Conservation (phyloP, 2,888 invertebrate genomes). For the Chymomyza amoena region DNA sequence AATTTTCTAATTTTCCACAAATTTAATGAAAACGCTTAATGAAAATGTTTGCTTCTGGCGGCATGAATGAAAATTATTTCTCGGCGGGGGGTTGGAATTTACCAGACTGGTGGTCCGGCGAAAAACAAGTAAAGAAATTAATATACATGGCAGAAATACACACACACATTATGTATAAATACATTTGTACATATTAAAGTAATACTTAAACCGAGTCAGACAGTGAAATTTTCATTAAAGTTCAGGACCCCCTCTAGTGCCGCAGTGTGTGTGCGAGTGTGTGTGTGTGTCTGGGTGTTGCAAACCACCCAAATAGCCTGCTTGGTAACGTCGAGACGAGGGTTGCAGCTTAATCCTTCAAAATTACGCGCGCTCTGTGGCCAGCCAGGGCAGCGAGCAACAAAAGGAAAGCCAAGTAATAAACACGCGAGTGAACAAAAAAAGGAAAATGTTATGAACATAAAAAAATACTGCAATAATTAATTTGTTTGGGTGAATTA, state of each 20-base stretch:
- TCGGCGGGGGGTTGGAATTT: not conserved
- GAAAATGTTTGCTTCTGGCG: not conserved
- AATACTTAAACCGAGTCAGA: slow-evolving; percentile 10
- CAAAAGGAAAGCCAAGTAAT: slow-evolving; percentile 40
- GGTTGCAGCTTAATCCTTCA: slow-evolving; percentile 29
- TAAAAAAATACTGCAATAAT: not conserved
- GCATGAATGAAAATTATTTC: not conserved
- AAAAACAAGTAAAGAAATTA: slow-evolving; percentile 33
- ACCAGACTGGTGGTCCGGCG: not conserved
- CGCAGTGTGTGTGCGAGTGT: not conserved
- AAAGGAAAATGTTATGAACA: not conserved
- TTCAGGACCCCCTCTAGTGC: slow-evolving; percentile 29
- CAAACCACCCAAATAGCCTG: slow-evolving; percentile 22
- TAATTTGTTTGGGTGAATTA: not conserved
- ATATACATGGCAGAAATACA: not conserved
- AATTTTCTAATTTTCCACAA: slow-evolving; percentile 20
- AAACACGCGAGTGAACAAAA: slow-evolving; percentile 42
- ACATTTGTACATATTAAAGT: slow-evolving; percentile 38
- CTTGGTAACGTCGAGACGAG: slow-evolving; percentile 42
- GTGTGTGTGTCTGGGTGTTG: slow-evolving; percentile 4
- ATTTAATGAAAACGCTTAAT: slow-evolving; percentile 11
- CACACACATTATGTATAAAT: not conserved
- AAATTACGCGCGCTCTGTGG: slow-evolving; percentile 10
- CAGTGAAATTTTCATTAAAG: slow-evolving; percentile 50
- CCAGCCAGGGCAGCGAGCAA: not conserved